Evolutionary conservation across 2,113 vertebrate species (phyloP), one percentile per base, ranked within the genome.

Genomic region (Erythrocercus mccallii): DNA sequence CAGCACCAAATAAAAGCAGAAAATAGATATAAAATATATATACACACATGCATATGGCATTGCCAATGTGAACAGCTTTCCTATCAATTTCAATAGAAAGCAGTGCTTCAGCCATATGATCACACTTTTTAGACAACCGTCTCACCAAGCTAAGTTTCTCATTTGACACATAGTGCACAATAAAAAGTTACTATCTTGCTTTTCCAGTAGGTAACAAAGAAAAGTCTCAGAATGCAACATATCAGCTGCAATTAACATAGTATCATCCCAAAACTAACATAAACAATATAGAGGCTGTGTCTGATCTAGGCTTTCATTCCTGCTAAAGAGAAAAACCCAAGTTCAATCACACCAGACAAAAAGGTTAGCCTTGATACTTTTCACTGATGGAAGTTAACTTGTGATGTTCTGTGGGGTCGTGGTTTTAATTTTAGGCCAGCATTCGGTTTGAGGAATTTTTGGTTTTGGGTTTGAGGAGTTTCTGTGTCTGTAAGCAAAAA

Each of bases 11-110:
- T 60, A 35, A 81, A 71, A 71, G 19, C 31, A 62, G 56, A 7
- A 37, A 60, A 30, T 4, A 51, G 2, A 45, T 12, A 57, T 3
- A 56, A 53, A 38, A 44, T 3, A 62, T 2, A 68, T 2, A 35
- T 2, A 53, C 9, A 69, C 5, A 76, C 1, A 61, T 0, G 2
- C 2, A 25, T 5, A 87, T 0, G 6, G 15, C 27, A 73, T 23
- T 38, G 80, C 12, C 12, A 48, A 8, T 0, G 30, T 5, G 10
- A 38, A 24, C 42, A 73, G 31, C 9, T 56, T 88, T 65, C 11
- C 28, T 42, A 61, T 2, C 5, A 20, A 16, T 61, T 78, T 50
- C 42, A 50, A 71, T 1, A 71, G 17, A 31, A 88, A 77, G 10
- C 10, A 61, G 50, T 4, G 1, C 45, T 70, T 53, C 47, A 54